Evolutionary conservation across 1,140 invertebrate species (phyloP), one percentile per base, ranked within the genome.

Genomic region (Drosophila navojoa): DNA sequence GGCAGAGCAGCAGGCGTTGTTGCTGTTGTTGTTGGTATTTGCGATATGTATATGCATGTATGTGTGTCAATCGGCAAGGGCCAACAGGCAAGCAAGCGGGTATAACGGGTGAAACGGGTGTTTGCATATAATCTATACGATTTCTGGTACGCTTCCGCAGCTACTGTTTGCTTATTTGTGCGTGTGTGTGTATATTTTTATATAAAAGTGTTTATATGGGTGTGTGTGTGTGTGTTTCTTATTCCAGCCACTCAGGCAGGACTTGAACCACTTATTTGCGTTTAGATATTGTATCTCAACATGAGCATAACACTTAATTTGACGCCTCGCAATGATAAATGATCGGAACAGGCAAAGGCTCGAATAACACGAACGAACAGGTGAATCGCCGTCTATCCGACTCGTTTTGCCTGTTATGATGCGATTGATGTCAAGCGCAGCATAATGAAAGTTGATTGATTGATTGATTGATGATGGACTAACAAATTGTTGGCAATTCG

Each of bases 321-420:
- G 70, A 72, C 63, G 70, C 70, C 63, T 54, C 38, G 70, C 55
- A 72, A 72, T 72, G 70, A 72, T 72, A 67, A 72, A 72, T 72
- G 70, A 68, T 72, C 38, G 16, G 32, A 45, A 15, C 42, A 15
- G 42, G 42, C n/a, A 15, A 45, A 16, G 11, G 45, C 35, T 53
- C 55, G 44, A 53, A 59, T 67, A 29, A 29, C 66, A 54, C 19
- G n/a, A 58, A 58, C 42, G 47, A 66, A 54, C 70, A 72, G 70
- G 63, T 67, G 63, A 45, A 45, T 45, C 42, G 5, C 15, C 9
- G 42, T 5, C 42, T 5, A n/a, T 15, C 5, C n/a, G 13, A 10
- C 15, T 11, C 11, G 35, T 29, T 29, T 29, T 5, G 10, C 35
- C 11, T 25, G 19, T 27, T 49, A n/a, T 49, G 22, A 47, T 16